Conservation (phyloP, 2,113 vertebrate genomes). For the Cephalopholis sonnerati region DNA sequence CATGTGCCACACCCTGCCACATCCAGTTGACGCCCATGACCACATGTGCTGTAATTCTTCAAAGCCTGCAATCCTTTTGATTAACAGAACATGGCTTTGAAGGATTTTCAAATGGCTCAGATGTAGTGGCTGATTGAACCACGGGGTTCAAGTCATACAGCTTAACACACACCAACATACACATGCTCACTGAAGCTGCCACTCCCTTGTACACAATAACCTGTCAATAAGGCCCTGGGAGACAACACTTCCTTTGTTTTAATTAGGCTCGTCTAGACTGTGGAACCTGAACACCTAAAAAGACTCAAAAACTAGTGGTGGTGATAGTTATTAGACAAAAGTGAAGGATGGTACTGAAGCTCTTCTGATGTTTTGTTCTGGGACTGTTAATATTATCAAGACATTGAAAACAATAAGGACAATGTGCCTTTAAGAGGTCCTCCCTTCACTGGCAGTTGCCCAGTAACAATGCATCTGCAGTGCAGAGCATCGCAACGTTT, state of each 20-base stretch:
- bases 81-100: conserved; percentile 13
- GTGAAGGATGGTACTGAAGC: neutral
- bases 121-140: neutral
- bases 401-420: conserved; percentile 28
- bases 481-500: conserved; percentile 66
- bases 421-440: conserved; percentile 76
- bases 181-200: conserved; percentile 10
- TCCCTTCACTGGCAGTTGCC: conserved; percentile 64
- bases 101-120: neutral
- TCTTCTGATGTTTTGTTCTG: conserved; percentile 9
- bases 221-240: conserved; percentile 8
- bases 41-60: conserved; percentile 21
- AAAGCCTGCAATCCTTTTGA: conserved; percentile 23
- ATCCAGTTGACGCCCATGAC: conserved; percentile 21
- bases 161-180: neutral
- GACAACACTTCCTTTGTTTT: conserved; percentile 21
- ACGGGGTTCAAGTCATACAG: conserved; percentile 13
- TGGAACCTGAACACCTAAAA: neutral
- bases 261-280: neutral
- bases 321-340: neutral
- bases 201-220: conserved; percentile 62
- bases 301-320: no score
- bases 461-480: conserved; percentile 79
- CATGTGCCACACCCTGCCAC: conserved; percentile 54
- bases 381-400: neutral